Evolutionary conservation across 1,140 invertebrate genomes (phyloP).

Genomic region (Drosophila miranda): DNA sequence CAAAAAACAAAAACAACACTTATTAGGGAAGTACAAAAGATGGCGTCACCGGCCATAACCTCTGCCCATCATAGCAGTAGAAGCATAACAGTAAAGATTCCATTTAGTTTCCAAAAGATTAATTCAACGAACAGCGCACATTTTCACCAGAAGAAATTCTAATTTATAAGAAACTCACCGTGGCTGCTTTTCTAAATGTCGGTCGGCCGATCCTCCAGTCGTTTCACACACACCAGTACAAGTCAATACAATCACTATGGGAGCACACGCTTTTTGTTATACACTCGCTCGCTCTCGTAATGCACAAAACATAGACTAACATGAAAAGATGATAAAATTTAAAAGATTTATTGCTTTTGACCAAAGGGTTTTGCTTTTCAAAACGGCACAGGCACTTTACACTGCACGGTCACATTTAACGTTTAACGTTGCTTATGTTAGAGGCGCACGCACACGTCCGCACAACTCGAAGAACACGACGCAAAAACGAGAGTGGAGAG

Average conservation of each 20-base stretch:
- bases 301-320: slow-evolving; percentile 35
- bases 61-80: slow-evolving; percentile 55
- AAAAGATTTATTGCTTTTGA: slow-evolving; percentile 19
- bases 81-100: no score
- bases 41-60: slow-evolving; percentile 67
- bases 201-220: slow-evolving; percentile 34
- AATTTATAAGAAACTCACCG: slow-evolving; percentile 22
- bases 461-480: slow-evolving; percentile 52
- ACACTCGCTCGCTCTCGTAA: slow-evolving; percentile 37
- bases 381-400: slow-evolving; percentile 28
- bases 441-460: slow-evolving; percentile 38
- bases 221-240: slow-evolving; percentile 27
- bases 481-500: slow-evolving; percentile 38
- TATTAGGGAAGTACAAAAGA: slow-evolving; percentile 61
- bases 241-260: slow-evolving; percentile 47
- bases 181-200: slow-evolving; percentile 14
- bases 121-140: background rate
- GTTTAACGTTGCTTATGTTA: no score
- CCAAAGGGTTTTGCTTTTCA: slow-evolving; percentile 1
- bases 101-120: background rate
- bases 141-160: slow-evolving; percentile 1
- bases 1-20: slow-evolving; percentile 55
- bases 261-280: slow-evolving; percentile 42
- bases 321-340: slow-evolving; percentile 11
- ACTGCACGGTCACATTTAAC: no score